Percentiles rank a stretch among this genome's conserved stretches.
These are phyloP conservation scores for Bellardia pandia DNA, from an alignment of 2,888 invertebrate species.

Conservation along the genomic window DNA sequence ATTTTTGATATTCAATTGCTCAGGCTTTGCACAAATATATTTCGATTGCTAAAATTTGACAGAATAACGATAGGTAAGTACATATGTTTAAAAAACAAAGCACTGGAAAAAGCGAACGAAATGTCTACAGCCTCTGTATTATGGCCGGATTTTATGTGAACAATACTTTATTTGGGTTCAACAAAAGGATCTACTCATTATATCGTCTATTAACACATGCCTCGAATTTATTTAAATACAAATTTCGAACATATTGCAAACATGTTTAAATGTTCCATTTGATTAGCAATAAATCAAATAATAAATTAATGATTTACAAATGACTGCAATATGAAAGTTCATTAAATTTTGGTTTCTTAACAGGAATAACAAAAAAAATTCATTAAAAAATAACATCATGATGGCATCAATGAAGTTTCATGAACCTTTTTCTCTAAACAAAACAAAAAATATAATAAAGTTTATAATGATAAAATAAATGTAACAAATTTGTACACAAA, in stretches of 20 bases:
- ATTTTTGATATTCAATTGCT: too few relatives aligned
- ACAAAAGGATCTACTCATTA: too few relatives aligned
- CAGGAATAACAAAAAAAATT: constrained; percentile 29
- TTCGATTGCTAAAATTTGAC: too few relatives aligned
- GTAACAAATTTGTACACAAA: constrained; percentile 55
- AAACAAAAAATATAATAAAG: constrained; percentile 10
- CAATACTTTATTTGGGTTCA: too few relatives aligned
- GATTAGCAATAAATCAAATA: constrained; percentile 26
- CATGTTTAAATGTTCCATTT: constrained; percentile 15
- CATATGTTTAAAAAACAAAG: too few relatives aligned
- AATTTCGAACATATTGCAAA: background rate
- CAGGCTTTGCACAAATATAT: too few relatives aligned
- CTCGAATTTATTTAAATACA: background rate
- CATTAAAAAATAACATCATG: constrained; percentile 19
- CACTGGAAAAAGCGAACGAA: too few relatives aligned
- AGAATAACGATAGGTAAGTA: too few relatives aligned
- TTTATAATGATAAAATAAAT: constrained; percentile 47
- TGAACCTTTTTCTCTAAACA: constrained; percentile 26
- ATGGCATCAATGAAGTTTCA: constrained; percentile 48
- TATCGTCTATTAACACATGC: too few relatives aligned
- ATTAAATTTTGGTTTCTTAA: constrained; percentile 42
- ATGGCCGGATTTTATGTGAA: too few relatives aligned
- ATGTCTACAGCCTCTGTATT: too few relatives aligned
- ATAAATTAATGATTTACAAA: constrained; percentile 50
- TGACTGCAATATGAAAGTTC: constrained; percentile 41